Evolutionary conservation across 2,797 vertebrate species (phyloP), one percentile per base, ranked within the genome.

Genomic region (Gymnothorax javanicus): DNA sequence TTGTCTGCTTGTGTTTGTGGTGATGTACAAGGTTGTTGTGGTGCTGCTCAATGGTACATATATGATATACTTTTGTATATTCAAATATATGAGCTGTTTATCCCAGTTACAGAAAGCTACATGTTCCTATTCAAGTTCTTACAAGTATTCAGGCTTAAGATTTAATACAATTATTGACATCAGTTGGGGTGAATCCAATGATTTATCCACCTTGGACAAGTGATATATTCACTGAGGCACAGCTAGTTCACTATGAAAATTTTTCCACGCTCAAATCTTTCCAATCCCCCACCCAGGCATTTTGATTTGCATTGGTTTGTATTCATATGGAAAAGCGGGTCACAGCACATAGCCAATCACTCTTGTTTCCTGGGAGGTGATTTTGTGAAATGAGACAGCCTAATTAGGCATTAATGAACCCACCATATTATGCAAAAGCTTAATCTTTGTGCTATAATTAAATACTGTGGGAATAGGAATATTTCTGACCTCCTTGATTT

Each of bases 361-460:
- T 81, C n/a, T 23, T 56, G 64, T 86, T 87, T 89, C 56, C 82
- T 82, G 73, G 79, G 62, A 88, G 87, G 83, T 86, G 85, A 83
- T 86, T 88, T 83, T 75, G 73, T 82, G 69, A 82, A 85, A 85
- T 89, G 90, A 92, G 89, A 91, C 90, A 87, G 89, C 85, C 85
- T 89, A 91, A 93, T 93, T 91, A 91, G 83, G 82, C 81, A 7
- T 58, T 90, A 90, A 91, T 91, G 89, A 90, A 87, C 89, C 85
- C 87, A 86, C 77, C 85, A 83, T 89, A 86, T 88, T 90, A 84
- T 82, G 27, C 71, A 86, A 58, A 82, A 85, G 77, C 87, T 89
- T 88, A 85, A 84, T 89, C 83, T 85, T 84, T 82, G 85, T 87
- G 79, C 88, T 82, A 82, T 90, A 89, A 84, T 82, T 33, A n/a